phyloP scores from a whole-genome alignment of 2,113 vertebrate genomes.

The Numida meleagris region DNA sequence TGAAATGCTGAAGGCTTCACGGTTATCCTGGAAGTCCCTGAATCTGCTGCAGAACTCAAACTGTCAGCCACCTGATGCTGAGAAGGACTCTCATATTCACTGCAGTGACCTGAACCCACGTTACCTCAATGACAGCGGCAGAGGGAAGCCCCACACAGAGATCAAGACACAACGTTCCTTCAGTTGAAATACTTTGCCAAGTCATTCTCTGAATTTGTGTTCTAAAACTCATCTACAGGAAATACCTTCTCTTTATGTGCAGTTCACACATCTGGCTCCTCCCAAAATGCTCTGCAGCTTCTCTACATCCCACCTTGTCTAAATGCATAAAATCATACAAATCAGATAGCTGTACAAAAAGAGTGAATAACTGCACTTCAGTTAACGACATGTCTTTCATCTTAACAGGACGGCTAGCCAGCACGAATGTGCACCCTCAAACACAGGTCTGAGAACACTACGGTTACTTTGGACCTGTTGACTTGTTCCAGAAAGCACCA shows the following conservation, averaged over 20 bases:
- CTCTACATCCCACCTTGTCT: not conserved
- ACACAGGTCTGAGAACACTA: not conserved
- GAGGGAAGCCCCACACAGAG: not conserved
- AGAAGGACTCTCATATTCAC: not conserved
- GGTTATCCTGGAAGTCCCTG: not conserved
- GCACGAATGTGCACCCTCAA: not conserved
- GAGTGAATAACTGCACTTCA: not conserved
- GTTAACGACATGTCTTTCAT: not conserved
- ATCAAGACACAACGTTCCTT: not conserved
- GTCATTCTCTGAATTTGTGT: not conserved
- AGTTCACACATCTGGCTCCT: not conserved
- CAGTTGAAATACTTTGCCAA: not conserved
- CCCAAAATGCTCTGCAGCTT: not conserved
- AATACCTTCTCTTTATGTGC: not conserved
- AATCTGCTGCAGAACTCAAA: not conserved
- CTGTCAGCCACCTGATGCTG: not conserved
- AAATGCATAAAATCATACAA: conserved; percentile 20
- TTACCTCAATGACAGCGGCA: accelerated
- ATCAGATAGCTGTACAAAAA: not conserved
- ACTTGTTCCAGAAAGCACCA: not conserved
- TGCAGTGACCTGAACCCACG: not conserved
- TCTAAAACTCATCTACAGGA: not conserved
- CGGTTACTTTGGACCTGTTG: not conserved
- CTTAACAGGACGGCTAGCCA: not conserved
- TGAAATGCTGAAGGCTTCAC: too few relatives aligned